phyloP scores from a whole-genome alignment of 2,797 vertebrate genomes.

The Enteromius fasciolatus region DNA sequence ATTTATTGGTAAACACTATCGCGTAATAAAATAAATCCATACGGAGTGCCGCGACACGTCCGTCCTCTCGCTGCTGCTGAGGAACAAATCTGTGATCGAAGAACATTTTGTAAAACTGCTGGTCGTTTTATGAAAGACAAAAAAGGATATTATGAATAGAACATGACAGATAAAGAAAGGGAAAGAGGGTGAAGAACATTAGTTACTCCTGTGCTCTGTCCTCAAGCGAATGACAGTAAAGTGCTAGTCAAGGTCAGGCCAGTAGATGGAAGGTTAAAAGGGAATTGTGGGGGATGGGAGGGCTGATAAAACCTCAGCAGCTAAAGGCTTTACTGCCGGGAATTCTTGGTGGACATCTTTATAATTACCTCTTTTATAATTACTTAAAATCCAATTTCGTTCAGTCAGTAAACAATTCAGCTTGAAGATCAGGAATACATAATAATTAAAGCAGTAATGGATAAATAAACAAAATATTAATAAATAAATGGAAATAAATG shows the following conservation, averaged over 20 bases:
- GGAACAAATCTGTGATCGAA: constrained; percentile 10
- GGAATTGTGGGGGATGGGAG: constrained; percentile 31
- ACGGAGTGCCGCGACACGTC: constrained; percentile 21
- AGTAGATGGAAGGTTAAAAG: constrained; percentile 50
- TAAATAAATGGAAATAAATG: constrained; percentile 55
- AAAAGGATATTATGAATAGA: constrained; percentile 1
- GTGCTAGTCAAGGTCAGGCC: constrained; percentile 57
- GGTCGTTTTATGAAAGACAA: not conserved
- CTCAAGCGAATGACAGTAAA: constrained; percentile 44
- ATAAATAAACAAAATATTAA: constrained; percentile 52
- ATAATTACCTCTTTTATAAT: constrained; percentile 45
- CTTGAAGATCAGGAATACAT: constrained; percentile 43
- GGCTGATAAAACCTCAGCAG: constrained; percentile 46
- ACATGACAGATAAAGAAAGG: constrained; percentile 13
- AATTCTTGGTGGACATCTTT: constrained; percentile 42
- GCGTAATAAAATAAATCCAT: constrained; percentile 46
- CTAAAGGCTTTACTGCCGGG: constrained; percentile 21
- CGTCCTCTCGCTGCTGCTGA: constrained; percentile 10
- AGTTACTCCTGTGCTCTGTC: constrained; percentile 37
- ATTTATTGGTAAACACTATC: constrained; percentile 53
- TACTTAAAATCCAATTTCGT: constrained; percentile 57
- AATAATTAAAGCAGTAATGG: constrained; percentile 31
- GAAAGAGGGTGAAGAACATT: constrained; percentile 25
- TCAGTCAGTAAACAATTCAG: constrained; percentile 55
- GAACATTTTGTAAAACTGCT: constrained; percentile 11